phyloP scores from a whole-genome alignment of 1,140 invertebrate genomes.

The Bathynomus jamesi region DNA sequence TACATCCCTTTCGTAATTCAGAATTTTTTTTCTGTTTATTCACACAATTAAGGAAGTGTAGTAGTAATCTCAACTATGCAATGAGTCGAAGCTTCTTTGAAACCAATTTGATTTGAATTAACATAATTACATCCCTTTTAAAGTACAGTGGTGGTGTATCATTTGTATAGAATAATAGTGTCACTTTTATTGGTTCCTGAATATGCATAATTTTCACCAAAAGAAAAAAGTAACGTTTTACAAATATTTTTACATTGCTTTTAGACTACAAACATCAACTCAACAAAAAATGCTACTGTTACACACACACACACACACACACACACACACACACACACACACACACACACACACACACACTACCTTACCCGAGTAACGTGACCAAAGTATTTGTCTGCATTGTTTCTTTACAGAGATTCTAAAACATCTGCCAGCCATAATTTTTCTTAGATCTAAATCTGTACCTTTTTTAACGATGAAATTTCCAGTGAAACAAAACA shows the following conservation, averaged over 20 bases:
- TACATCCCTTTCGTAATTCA: no score
- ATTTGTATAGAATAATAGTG: no score
- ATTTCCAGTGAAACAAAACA: neutral
- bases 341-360: neutral
- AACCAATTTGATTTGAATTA: no score
- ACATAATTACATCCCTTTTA: no score
- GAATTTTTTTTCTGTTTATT: no score
- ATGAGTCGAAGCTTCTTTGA: no score
- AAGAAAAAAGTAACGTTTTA: neutral
- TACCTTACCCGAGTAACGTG: neutral
- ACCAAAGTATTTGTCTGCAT: neutral
- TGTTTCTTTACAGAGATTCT: neutral
- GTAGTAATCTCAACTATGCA: no score
- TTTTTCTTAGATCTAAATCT: neutral
- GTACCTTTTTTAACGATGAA: neutral
- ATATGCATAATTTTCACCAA: no score
- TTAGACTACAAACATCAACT: neutral
- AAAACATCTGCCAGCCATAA: neutral
- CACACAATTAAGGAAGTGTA: no score
- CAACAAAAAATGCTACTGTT: neutral
- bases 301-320: neutral
- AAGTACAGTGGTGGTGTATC: no score
- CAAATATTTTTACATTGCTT: neutral
- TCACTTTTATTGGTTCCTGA: no score
- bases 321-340: neutral